Percentiles rank a stretch among this genome's conserved stretches.
Evolutionary conservation across 2,888 invertebrate species (phyloP).

Genomic region (Sinhomidia bicolor): DNA sequence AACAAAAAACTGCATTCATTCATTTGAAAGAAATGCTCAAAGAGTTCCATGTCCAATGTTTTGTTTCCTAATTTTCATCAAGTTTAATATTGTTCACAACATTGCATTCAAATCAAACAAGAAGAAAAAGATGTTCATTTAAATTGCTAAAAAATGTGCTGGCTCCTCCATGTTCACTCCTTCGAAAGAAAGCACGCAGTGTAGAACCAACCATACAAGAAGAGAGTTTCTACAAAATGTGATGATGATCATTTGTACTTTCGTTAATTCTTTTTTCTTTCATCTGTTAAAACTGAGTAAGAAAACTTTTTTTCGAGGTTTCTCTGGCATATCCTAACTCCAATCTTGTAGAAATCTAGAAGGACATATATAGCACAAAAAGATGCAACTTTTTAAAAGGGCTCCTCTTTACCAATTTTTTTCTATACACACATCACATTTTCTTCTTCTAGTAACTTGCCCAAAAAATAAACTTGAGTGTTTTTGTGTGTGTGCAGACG

Average conservation of each 20-base stretch:
- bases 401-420: neutral
- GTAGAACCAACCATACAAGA: too few relatives aligned
- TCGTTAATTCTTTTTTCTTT: slow-evolving; percentile 21
- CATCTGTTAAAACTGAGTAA: neutral
- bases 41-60: slow-evolving; percentile 2
- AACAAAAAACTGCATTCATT: neutral
- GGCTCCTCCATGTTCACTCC: neutral
- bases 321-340: slow-evolving; percentile 3
- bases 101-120: neutral
- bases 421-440: neutral
- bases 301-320: neutral
- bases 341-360: neutral
- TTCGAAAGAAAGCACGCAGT: too few relatives aligned
- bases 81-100: neutral
- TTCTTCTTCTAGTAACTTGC: neutral
- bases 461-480: slow-evolving; percentile 16
- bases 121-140: neutral
- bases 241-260: slow-evolving; percentile 28
- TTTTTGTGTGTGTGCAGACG: neutral
- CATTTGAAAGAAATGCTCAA: neutral
- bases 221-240: neutral
- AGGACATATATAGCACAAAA: neutral
- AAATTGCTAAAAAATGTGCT: slow-evolving; percentile 36
- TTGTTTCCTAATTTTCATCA: slow-evolving; percentile 30
- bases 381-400: slow-evolving; percentile 21